Percentiles rank a stretch among this genome's conserved stretches.
Conservation (phyloP, 2,797 vertebrate genomes). For the Myotis planiceps region DNA sequence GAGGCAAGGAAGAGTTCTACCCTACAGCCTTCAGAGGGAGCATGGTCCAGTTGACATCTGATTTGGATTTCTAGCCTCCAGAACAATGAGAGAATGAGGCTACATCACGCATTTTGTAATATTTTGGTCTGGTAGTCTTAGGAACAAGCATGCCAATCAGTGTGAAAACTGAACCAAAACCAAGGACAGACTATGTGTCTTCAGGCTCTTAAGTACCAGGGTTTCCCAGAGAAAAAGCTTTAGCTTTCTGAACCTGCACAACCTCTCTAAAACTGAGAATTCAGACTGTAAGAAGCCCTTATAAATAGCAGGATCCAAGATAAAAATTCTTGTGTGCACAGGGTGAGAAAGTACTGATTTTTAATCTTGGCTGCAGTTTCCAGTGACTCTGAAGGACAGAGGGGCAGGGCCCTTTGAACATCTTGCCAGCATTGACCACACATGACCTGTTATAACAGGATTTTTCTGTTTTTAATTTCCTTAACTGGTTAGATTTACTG, state of each 20-base stretch:
- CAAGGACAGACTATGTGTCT: neutral
- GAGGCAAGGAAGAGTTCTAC: neutral
- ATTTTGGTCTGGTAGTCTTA: neutral
- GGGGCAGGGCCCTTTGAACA: neutral
- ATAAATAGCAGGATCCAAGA: neutral
- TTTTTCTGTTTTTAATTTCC: neutral
- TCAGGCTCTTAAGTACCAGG: neutral
- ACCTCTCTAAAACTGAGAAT: neutral
- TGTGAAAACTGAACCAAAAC: neutral
- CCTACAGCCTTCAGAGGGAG: neutral
- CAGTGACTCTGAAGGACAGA: neutral
- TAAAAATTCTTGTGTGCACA: neutral
- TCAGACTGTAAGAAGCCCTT: neutral
- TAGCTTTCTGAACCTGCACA: neutral
- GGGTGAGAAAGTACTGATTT: neutral
- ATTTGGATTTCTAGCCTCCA: neutral
- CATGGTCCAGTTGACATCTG: too few relatives aligned
- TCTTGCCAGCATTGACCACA: rapidly evolving
- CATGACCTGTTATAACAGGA: neutral
- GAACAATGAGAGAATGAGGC: neutral
- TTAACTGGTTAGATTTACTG: neutral
- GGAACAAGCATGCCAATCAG: neutral
- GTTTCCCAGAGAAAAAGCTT: neutral
- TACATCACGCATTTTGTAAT: neutral
- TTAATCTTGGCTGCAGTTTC: neutral